Base-by-base conservation (phyloP, 2,797 vertebrate genomes). In the Danio aesculapii region DNA sequence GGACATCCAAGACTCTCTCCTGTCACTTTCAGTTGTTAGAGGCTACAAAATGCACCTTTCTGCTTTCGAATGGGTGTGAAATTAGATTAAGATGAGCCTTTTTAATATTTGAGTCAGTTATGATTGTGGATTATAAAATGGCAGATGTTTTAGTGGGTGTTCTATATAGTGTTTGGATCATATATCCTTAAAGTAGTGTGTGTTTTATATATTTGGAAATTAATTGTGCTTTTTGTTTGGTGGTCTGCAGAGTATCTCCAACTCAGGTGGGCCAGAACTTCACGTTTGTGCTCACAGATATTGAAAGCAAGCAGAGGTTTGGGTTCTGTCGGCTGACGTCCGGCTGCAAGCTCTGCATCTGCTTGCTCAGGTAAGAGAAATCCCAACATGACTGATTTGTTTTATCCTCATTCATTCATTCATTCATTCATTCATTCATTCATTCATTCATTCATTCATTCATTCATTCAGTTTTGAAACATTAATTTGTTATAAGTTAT, bases 211-310 rank as follows among this genome's bases (percentile, higher is more conserved):
- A 30, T 30, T 30, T 30, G 30, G 1, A 30, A 30, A 30, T 30
- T 1, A 30, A 1, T 1, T 30, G 30, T 30, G 30, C 30, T 30
- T 30, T 30, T 30, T 30, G 30, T 30, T 30, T 30, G 30, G 30
- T 30, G 30, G 44, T 9, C 21, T 55, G 12, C 89, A 99, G 97
- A 91, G 96, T 96, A 21, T 95, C 97, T 17, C 95, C 95, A 88
- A 95, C 92, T 86, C 97, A 98, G 87, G 95, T 98, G 87, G 98
- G 97, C 86, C 98, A 99, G 91, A 97, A 99, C 92, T 99, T 99
- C 88, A 97, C 97, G 77, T 99, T 99, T 83, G 98, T 98, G 87
- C 95, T 99, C 81, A 99, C 98, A 62, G 97, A 99, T 92, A 97
- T 99, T 75, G 96, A 99, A 84, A 94, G 98, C 91, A 98, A 97